A percentile compares a stretch with the other conserved stretches of the same genome.
phyloP scores from a whole-genome alignment of 2,113 vertebrate species.

The Gymnorhina tibicen region DNA sequence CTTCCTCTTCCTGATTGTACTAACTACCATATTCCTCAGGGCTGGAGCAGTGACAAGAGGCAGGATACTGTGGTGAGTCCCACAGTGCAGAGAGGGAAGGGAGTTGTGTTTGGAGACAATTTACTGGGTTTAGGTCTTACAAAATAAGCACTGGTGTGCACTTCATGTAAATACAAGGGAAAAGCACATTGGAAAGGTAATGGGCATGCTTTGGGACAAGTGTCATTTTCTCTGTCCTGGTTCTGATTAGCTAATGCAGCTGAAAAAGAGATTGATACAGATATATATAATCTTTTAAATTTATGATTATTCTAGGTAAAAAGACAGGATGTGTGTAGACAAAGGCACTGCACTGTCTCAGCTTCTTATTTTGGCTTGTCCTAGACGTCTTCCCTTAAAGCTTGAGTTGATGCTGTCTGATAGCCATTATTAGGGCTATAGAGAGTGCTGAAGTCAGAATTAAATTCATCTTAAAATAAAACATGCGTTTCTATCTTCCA shows the following conservation, averaged over 20 bases:
- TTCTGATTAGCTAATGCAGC: neutral
- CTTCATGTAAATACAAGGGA: neutral
- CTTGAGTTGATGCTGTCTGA: neutral
- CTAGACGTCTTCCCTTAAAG: neutral
- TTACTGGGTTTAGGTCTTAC: neutral
- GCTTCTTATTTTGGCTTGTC: neutral
- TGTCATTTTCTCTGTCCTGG: neutral
- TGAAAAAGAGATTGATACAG: neutral
- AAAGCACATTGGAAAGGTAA: neutral
- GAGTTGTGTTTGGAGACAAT: neutral
- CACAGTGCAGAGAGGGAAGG: neutral
- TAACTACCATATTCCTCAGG: neutral
- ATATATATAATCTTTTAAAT: neutral
- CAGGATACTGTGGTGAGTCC: neutral
- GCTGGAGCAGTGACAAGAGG: neutral
- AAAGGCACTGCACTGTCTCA: neutral
- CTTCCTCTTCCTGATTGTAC: neutral
- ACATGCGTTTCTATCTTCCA: neutral
- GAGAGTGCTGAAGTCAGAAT: neutral
- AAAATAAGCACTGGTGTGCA: neutral
- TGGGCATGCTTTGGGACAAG: neutral
- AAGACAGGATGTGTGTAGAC: neutral
- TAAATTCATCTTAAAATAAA: neutral
- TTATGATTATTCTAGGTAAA: neutral
- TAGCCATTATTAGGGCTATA: neutral